These are phyloP conservation scores for Epizoanthus stellaris DNA, from an alignment of 92 coral and sea anemone genomes.

Conservation along the genomic window DNA sequence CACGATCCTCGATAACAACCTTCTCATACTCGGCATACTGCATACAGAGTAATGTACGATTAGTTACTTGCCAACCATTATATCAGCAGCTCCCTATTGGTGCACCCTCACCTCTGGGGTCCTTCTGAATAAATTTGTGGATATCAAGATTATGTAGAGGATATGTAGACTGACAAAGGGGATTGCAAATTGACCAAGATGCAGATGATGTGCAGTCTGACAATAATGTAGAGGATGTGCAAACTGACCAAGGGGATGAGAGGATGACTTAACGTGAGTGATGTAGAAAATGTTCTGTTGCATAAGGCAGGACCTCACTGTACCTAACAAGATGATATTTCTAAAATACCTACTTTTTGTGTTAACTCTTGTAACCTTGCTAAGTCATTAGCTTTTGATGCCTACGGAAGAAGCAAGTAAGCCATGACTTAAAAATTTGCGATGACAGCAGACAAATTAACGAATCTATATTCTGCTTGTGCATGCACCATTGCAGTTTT, in stretches of 20 bases:
- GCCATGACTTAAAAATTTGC: neutral
- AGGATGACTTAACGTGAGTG: too few relatives aligned
- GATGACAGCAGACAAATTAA: neutral
- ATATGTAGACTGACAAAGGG: neutral
- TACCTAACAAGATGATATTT: neutral
- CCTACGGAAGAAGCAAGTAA: conserved; percentile 47
- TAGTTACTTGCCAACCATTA: neutral
- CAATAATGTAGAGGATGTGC: too few relatives aligned
- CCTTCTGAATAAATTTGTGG: too few relatives aligned
- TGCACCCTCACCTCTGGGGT: too few relatives aligned
- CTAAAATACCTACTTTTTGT: conserved; percentile 71
- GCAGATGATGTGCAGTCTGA: too few relatives aligned
- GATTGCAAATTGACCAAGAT: too few relatives aligned
- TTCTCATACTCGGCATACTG: conserved; percentile 98
- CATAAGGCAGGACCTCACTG: neutral
- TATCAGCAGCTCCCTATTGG: too few relatives aligned
- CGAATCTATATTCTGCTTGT: neutral
- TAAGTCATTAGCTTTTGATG: conserved; percentile 94
- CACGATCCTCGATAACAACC: conserved; percentile 98
- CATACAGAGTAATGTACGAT: neutral
- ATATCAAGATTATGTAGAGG: too few relatives aligned
- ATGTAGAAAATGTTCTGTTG: too few relatives aligned
- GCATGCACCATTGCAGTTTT: neutral
- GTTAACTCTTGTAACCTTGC: conserved; percentile 94
- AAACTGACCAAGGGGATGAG: too few relatives aligned